phyloP scores from a whole-genome alignment of 2,797 vertebrate genomes.

The Pelodytes ibericus region DNA sequence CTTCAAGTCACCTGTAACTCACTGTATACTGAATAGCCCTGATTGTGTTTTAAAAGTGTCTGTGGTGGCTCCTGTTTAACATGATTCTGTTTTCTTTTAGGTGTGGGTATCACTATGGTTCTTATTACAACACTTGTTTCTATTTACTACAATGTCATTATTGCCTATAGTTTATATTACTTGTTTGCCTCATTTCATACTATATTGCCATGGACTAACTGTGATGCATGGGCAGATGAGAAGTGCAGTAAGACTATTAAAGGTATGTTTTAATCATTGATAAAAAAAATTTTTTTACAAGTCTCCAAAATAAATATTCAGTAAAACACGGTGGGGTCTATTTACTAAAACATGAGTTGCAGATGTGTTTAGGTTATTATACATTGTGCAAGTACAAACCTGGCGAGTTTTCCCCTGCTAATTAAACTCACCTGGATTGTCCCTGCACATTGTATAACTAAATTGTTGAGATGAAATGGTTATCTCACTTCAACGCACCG shows the following conservation, averaged over 20 bases:
- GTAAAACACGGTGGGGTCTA: too few relatives aligned
- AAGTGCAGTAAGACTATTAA: constrained; percentile 64
- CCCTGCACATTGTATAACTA: too few relatives aligned
- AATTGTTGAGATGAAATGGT: too few relatives aligned
- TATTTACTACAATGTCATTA: constrained; percentile 80
- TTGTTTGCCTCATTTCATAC: constrained; percentile 81
- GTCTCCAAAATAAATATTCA: too few relatives aligned
- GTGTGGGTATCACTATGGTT: constrained; percentile 76
- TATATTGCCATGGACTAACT: constrained; percentile 75
- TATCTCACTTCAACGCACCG: too few relatives aligned
- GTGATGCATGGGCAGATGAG: constrained; percentile 61
- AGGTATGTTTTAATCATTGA: constrained; percentile 61
- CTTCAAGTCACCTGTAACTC: background rate
- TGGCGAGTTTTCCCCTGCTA: too few relatives aligned
- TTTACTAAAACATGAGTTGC: too few relatives aligned
- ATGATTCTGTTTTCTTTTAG: constrained; percentile 61
- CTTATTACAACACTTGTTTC: constrained; percentile 67
- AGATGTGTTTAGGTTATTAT: too few relatives aligned
- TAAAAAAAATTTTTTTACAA: background rate
- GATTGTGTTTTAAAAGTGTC: background rate
- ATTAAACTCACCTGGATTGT: too few relatives aligned
- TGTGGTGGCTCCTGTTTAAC: too few relatives aligned
- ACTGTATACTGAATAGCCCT: background rate
- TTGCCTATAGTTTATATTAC: constrained; percentile 80
- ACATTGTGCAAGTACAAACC: too few relatives aligned